These are phyloP conservation scores for Ptychodera flava DNA, from an alignment of 35 echinoderm and acorn worm genomes.

Conservation along the genomic window DNA sequence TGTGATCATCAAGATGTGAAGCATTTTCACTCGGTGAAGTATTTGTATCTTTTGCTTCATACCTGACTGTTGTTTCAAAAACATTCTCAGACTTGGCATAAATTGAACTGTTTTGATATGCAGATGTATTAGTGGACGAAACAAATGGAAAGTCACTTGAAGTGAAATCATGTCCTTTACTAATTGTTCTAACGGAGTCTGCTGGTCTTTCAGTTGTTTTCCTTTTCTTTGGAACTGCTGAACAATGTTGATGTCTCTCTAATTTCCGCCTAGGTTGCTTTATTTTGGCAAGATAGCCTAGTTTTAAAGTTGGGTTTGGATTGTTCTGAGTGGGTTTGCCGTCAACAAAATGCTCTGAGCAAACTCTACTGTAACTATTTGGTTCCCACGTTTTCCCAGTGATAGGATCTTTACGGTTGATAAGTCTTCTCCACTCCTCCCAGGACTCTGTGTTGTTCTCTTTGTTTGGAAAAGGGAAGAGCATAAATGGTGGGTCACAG, in stretches of 20 bases:
- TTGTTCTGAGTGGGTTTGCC: neutral
- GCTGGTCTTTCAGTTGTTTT: neutral
- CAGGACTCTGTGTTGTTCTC: neutral
- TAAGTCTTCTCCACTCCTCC: neutral
- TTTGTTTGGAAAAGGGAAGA: conserved; percentile 12
- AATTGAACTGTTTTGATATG: no score
- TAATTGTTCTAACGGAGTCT: neutral
- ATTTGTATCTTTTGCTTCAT: neutral
- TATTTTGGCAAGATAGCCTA: neutral
- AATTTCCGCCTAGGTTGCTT: neutral
- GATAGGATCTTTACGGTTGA: conserved; percentile 3
- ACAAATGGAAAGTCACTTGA: neutral
- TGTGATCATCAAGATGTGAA: conserved; percentile 7
- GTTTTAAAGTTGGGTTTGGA: conserved; percentile 16
- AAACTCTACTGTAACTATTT: neutral
- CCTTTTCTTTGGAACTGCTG: neutral
- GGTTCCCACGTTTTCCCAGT: neutral
- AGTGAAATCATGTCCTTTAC: neutral
- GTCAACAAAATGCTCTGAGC: conserved; percentile 18
- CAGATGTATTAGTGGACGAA: neutral
- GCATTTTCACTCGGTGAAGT: neutral
- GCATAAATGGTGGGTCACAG: conserved; percentile 7
- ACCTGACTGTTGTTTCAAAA: no score
- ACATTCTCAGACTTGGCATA: no score
- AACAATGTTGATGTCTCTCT: neutral